Percentiles rank a stretch among this genome's conserved stretches.
phyloP scores from a whole-genome alignment of 2,797 vertebrate genomes.

The Borostomias antarcticus region DNA sequence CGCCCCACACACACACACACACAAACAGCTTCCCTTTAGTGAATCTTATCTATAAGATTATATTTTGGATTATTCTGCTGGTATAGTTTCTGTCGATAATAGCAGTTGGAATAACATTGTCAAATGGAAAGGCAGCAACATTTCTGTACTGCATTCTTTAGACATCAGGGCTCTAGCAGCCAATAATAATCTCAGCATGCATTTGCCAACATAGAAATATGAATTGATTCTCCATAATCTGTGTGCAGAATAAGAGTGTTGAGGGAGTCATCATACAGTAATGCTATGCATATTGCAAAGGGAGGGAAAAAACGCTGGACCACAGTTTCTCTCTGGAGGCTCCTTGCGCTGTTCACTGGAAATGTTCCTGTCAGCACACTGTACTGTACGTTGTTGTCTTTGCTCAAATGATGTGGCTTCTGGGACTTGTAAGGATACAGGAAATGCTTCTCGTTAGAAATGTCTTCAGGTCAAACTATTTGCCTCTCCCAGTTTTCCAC shows the following conservation, averaged over 20 bases:
- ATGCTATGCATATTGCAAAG: constrained; percentile 19
- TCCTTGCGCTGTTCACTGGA: constrained; percentile 16
- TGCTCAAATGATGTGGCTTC: constrained; percentile 13
- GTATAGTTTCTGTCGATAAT: not conserved
- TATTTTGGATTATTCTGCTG: not conserved
- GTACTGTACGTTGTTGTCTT: constrained; percentile 4
- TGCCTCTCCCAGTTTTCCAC: not conserved
- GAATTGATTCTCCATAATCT: constrained; percentile 2
- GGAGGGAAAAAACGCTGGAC: constrained; percentile 14
- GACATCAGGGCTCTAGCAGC: not conserved
- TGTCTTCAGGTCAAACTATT: constrained; percentile 18
- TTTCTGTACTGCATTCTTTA: no score
- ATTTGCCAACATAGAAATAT: constrained; percentile 2
- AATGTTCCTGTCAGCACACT: constrained; percentile 11
- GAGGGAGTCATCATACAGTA: constrained; percentile 3
- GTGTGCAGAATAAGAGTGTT: not conserved
- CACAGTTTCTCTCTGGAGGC: constrained; percentile 15
- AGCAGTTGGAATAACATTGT: no score
- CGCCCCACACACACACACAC: not conserved
- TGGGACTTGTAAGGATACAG: constrained; percentile 9
- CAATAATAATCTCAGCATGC: not conserved
- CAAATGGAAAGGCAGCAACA: not conserved
- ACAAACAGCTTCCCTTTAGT: no score
- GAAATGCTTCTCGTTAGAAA: constrained; percentile 25
- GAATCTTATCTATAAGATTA: not conserved